Percentiles rank a stretch among this genome's conserved stretches.
Evolutionary conservation across 2,888 invertebrate species (phyloP).

Genomic region (Saturnia pavonia): DNA sequence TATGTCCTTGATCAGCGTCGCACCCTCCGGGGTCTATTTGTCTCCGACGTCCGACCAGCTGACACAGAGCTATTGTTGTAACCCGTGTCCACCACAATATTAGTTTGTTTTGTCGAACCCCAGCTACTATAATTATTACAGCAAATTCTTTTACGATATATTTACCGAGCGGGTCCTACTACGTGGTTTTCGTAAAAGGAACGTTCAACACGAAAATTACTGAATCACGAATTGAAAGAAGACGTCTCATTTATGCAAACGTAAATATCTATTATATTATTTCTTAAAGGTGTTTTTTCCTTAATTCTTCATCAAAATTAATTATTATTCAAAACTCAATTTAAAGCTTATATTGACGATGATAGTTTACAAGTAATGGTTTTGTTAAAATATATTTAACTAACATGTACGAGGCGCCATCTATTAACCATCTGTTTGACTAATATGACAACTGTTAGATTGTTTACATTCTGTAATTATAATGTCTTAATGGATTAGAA

Average conservation of each 20-base stretch:
- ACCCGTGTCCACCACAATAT: conserved; percentile 65
- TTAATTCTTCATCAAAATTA: no score
- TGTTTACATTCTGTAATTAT: no score
- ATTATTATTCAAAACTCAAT: no score
- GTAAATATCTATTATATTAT: not conserved
- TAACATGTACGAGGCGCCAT: no score
- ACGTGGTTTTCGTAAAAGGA: not conserved
- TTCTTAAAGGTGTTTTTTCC: no score
- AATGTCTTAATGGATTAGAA: no score
- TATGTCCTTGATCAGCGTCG: not conserved
- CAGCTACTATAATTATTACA: conserved; percentile 10
- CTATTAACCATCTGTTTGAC: no score
- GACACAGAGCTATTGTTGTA: conserved; percentile 72
- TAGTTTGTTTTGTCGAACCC: conserved; percentile 54
- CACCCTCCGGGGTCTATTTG: conserved; percentile 54
- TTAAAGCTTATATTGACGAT: no score
- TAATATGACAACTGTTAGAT: no score
- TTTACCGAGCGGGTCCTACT: conserved; percentile 7
- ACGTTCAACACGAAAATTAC: not conserved
- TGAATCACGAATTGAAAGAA: not conserved
- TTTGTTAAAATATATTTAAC: no score
- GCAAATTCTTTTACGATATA: conserved; percentile 17
- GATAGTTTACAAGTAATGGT: no score
- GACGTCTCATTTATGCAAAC: not conserved
- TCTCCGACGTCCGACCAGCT: conserved; percentile 59